Evolutionary conservation across 2,113 vertebrate genomes (phyloP).

Genomic region (Zapus hudsonius): DNA sequence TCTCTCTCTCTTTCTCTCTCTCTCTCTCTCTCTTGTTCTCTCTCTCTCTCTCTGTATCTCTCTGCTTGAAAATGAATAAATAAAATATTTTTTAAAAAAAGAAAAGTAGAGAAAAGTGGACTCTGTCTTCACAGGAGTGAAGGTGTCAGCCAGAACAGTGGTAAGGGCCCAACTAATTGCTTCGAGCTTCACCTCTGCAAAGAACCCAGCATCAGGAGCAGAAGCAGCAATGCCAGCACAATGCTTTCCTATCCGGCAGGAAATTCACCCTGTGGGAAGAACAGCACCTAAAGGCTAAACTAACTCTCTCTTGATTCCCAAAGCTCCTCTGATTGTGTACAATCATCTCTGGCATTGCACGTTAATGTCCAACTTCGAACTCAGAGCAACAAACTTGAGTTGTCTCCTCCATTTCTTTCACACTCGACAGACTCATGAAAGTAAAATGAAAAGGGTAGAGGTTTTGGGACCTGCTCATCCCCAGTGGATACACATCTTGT

Average conservation of each 20-base stretch:
- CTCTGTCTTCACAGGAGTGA: neutral
- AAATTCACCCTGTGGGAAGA: conserved; percentile 39
- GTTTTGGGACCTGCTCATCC: neutral
- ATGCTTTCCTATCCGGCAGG: conserved; percentile 11
- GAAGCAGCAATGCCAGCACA: neutral
- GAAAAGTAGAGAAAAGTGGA: neutral
- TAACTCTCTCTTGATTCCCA: neutral
- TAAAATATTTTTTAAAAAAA: too few species aligned
- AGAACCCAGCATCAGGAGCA: neutral
- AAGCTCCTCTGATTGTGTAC: neutral
- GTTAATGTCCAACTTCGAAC: neutral
- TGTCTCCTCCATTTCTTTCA: neutral
- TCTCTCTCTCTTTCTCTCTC: too few species aligned
- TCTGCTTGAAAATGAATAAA: too few species aligned
- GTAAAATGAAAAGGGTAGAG: neutral
- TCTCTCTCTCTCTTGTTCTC: too few species aligned
- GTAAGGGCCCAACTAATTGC: neutral
- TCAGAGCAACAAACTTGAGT: neutral
- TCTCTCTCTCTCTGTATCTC: too few species aligned
- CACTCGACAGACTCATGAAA: neutral
- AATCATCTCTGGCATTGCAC: neutral
- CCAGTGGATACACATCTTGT: neutral
- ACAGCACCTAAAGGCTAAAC: conserved; percentile 14
- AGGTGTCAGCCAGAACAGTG: neutral
- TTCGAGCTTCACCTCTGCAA: conserved; percentile 5